phyloP scores from a whole-genome alignment of 2,888 invertebrate species.

The Nymphalis urticae region DNA sequence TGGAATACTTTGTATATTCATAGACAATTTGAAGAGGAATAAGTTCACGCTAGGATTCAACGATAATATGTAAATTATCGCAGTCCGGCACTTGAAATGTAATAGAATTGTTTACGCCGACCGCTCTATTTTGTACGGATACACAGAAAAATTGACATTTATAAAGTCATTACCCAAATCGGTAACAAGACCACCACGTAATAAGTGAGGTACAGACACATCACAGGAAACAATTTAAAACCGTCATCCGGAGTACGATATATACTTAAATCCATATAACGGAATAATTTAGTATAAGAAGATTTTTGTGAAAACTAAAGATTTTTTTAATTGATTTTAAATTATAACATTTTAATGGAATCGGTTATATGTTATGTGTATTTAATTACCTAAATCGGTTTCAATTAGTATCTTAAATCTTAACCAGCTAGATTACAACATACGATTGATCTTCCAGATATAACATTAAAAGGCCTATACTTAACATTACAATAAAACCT shows the following conservation, averaged over 20 bases:
- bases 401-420: not conserved
- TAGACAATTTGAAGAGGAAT: conserved; percentile 8
- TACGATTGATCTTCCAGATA: not conserved
- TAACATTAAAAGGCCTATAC: conserved; percentile 10
- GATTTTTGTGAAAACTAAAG: not conserved
- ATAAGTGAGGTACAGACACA: not conserved
- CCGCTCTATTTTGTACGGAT: not conserved
- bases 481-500: not conserved
- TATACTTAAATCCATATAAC: conserved; percentile 19
- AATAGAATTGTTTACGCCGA: not conserved
- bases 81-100: not conserved
- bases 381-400: not conserved
- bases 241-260: not conserved
- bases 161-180: no score
- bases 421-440: not conserved
- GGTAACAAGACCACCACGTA: no score
- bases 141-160: not conserved
- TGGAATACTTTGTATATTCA: not conserved
- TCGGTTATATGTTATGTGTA: not conserved
- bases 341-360: not conserved
- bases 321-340: not conserved
- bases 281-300: conserved; percentile 30
- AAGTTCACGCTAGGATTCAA: not conserved
- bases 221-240: not conserved
- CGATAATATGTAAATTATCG: not conserved